Evolutionary conservation across 2,797 vertebrate genomes (phyloP), one percentile per base, ranked within the genome.

Genomic region (Microcaecilia unicolor): DNA sequence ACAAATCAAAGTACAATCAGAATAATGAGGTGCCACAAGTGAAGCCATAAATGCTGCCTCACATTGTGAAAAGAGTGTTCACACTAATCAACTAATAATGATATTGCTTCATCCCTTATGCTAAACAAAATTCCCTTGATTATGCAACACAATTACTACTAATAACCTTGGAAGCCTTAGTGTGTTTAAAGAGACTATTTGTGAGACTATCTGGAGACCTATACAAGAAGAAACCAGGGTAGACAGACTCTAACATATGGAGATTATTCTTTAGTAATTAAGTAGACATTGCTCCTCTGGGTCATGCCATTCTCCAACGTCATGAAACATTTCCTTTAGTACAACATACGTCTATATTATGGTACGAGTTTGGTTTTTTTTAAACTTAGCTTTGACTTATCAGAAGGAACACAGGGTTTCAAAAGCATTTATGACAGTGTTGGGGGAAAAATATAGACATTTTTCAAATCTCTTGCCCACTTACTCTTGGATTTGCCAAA

Each of bases 11-110:
- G 33, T 42, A 72, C 62, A 80, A 74, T 75, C 60, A 70, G 60
- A 79, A 65, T 82, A 83, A 81, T 76, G 63, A 79, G 53, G 51
- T 66, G 59, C 60, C 64, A 64, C 51, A 51, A 48, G 44, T 36
- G 66, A 62, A 76, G 43, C 65, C 34, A 50, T 67, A 50, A 55
- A 46, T 60, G 44, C 38, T 58, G 42, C 47, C 72, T 61, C 36
- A 54, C 48, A 60, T 55, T 63, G 62, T 71, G 57, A 67, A 39
- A n/a, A 68, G 58, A 72, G 21, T 63, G 55, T 74, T 80, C 78
- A 53, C 59, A 52, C 57, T 74, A 74, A 83, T 83, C 74, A 81
- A 51, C 58, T 66, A 65, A 72, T 73, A 76, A 79, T 61, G 68
- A 55, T 63, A 67, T 55, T 17, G 35, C 56, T 34, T 58, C 58